Conservation (phyloP, 2,797 vertebrate species). For the Phoxinus dragarum region DNA sequence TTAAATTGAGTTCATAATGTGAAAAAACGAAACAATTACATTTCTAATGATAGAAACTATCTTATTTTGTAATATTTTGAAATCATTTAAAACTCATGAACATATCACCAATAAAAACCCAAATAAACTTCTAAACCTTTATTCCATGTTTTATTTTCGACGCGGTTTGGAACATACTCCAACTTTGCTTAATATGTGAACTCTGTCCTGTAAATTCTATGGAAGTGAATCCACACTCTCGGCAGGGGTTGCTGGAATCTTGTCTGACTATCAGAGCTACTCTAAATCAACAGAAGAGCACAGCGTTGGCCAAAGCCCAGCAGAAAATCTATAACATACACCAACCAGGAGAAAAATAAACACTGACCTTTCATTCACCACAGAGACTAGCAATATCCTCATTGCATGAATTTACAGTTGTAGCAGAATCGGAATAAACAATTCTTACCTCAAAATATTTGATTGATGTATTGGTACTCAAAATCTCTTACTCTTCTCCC, state of each 20-base stretch:
- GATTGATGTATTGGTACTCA: background rate
- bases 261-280: background rate
- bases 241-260: constrained; percentile 26
- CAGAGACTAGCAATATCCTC: constrained; percentile 2
- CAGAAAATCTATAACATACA: constrained; percentile 30
- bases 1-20: background rate
- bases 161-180: constrained; percentile 34
- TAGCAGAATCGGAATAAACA: constrained; percentile 10
- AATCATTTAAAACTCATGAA: background rate
- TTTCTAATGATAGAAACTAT: background rate
- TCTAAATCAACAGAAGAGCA: constrained; percentile 14
- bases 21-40: background rate
- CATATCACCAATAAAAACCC: background rate
- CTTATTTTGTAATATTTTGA: background rate
- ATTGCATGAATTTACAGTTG: constrained; percentile 25
- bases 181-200: background rate
- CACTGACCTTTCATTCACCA: background rate
- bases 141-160: background rate
- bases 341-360: constrained; percentile 32
- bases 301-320: background rate
- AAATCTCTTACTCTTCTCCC: background rate
- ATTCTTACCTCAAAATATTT: background rate
- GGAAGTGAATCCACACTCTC: constrained; percentile 29
- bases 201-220: constrained; percentile 31
- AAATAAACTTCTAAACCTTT: background rate